Conservation (phyloP, 2,113 vertebrate genomes). For the Regulus satrapa region DNA sequence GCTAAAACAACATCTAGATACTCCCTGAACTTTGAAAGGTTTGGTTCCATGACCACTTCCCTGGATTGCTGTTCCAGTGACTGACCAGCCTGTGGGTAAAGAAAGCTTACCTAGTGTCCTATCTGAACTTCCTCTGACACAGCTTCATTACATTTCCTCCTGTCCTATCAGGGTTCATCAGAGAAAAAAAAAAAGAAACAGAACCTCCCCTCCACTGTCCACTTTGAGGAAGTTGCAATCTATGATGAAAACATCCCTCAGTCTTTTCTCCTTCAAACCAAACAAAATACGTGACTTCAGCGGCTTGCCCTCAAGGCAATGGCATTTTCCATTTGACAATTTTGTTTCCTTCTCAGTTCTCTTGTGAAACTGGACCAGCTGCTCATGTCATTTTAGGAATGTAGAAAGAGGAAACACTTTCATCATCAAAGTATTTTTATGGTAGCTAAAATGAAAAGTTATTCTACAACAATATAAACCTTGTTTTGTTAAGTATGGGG, state of each 20-base stretch:
- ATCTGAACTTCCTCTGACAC: rapidly evolving
- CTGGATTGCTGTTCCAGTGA: neutral
- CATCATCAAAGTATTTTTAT: neutral
- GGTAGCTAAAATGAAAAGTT: neutral
- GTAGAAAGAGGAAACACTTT: neutral
- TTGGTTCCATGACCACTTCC: neutral
- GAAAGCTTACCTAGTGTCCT: neutral
- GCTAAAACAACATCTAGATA: rapidly evolving
- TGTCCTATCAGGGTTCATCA: neutral
- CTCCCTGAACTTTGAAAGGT: neutral
- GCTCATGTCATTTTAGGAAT: neutral
- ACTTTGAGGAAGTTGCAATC: neutral
- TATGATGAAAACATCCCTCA: neutral
- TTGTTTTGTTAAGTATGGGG: neutral
- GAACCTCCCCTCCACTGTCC: rapidly evolving
- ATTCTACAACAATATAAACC: neutral
- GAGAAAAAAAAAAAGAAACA: neutral
- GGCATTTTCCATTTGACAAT: neutral
- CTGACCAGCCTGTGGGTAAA: rapidly evolving
- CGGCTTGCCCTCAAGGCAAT: neutral
- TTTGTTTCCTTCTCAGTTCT: neutral
- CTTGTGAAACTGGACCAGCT: neutral
- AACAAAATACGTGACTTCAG: neutral
- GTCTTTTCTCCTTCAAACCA: neutral
- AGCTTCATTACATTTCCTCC: neutral